Conservation (phyloP, 2,113 vertebrate species). For the Phalacrocorax pelagicus region DNA sequence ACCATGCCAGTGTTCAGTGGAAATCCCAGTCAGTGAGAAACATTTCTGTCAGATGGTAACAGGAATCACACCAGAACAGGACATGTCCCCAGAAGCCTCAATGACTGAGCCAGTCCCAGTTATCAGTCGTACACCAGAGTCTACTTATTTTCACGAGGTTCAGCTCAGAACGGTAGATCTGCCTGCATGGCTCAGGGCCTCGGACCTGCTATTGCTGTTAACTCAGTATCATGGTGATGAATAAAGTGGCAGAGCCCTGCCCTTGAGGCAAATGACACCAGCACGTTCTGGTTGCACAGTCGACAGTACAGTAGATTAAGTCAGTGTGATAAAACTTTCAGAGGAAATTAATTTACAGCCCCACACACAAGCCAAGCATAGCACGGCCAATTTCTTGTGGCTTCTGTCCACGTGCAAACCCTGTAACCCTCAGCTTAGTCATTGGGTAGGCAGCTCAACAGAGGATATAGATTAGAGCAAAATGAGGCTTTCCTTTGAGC, state of each 20-base stretch:
- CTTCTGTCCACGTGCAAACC: neutral
- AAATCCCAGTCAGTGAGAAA: neutral
- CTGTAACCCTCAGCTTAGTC: neutral
- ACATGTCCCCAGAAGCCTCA: neutral
- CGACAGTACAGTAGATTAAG: neutral
- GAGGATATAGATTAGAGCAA: neutral
- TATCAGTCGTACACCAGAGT: neutral
- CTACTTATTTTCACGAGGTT: neutral
- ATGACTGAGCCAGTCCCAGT: neutral
- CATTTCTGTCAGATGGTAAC: neutral
- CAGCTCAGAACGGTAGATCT: neutral
- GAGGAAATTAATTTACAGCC: conserved; percentile 13
- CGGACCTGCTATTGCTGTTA: neutral
- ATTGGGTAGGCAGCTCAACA: neutral
- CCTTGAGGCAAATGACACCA: neutral
- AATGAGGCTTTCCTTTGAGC: neutral
- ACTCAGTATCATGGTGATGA: neutral
- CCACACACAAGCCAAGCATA: neutral
- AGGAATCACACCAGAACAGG: neutral
- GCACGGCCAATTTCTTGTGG: neutral
- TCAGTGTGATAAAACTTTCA: neutral
- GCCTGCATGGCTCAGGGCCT: neutral
- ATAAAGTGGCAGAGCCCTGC: neutral
- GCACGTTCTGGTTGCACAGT: neutral
- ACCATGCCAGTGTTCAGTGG: neutral